phyloP scores from a whole-genome alignment of 2,888 invertebrate species.

The Drosophila nigritarsus region DNA sequence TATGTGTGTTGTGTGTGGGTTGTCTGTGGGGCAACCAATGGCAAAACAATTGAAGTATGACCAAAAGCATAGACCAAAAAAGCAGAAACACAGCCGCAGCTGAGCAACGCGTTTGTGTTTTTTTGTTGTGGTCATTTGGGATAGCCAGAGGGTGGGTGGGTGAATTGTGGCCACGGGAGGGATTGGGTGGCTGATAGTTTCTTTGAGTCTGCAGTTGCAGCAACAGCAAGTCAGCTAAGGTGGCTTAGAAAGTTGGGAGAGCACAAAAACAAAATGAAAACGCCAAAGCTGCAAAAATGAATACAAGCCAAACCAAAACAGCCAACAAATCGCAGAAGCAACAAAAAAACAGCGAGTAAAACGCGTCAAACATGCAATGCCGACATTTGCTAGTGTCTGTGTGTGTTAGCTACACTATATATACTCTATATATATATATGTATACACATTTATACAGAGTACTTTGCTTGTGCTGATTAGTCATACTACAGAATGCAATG shows the following conservation, averaged over 20 bases:
- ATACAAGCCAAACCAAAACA: conserved; percentile 44
- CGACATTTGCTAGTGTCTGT: conserved; percentile 14
- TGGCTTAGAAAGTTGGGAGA: conserved; percentile 58
- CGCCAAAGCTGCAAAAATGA: conserved; percentile 34
- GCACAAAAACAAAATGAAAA: conserved; percentile 35
- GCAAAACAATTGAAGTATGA: conserved; percentile 75
- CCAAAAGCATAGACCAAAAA: conserved; percentile 49
- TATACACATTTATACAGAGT: conserved; percentile 13
- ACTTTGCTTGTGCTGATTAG: conserved; percentile 56
- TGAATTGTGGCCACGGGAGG: conserved; percentile 15
- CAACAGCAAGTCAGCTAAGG: conserved; percentile 20
- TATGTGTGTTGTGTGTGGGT: conserved; percentile 33
- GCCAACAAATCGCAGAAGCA: conserved; percentile 39
- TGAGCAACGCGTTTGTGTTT: conserved; percentile 24
- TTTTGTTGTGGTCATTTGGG: conserved; percentile 50
- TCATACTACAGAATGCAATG: conserved; percentile 70
- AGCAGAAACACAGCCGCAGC: conserved; percentile 15
- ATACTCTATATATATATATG: conserved; percentile 6
- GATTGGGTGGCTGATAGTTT: conserved; percentile 12
- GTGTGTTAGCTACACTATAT: conserved; percentile 6
- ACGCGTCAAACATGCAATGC: conserved; percentile 54
- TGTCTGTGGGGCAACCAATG: conserved; percentile 63
- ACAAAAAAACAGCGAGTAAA: conserved; percentile 33
- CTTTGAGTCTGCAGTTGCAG: conserved; percentile 31
- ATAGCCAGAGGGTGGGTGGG: conserved; percentile 26